A percentile compares a stretch with the other conserved stretches of the same genome.
Conservation (phyloP, 1,140 invertebrate species). For the Periplaneta americana region DNA sequence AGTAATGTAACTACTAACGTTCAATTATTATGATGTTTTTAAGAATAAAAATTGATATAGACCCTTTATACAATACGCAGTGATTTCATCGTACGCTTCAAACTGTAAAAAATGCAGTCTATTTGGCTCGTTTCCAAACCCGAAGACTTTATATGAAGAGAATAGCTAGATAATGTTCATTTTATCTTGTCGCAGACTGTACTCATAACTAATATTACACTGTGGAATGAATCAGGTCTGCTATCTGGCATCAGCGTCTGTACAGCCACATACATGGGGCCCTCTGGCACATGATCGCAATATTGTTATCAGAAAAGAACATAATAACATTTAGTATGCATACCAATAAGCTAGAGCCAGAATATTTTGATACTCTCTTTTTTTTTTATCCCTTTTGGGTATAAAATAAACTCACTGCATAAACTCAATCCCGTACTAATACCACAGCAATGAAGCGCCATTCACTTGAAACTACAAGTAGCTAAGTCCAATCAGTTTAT, state of each 20-base stretch:
- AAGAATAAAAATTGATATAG: too few species aligned
- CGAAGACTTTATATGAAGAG: too few species aligned
- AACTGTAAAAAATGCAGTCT: too few species aligned
- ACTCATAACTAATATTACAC: neutral
- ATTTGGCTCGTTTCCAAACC: too few species aligned
- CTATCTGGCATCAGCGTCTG: neutral
- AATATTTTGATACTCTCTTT: too few species aligned
- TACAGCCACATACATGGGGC: neutral
- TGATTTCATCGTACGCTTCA: too few species aligned
- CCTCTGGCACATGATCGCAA: neutral
- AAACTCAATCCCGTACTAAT: too few species aligned
- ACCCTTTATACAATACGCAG: too few species aligned
- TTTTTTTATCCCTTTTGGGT: neutral
- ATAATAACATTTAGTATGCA: neutral
- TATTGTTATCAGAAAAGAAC: neutral
- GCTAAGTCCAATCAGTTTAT: neutral
- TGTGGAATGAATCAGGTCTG: neutral
- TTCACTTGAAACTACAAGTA: neutral
- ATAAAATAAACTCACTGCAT: neutral
- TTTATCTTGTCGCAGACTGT: neutral
- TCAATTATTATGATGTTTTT: too few species aligned
- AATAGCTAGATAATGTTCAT: too few species aligned
- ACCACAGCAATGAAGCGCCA: neutral
- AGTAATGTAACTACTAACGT: too few species aligned
- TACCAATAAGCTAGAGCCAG: neutral